Percentiles rank a stretch among this genome's conserved stretches.
phyloP scores from a whole-genome alignment of 2,888 invertebrate species.

The Notodromas monacha region DNA sequence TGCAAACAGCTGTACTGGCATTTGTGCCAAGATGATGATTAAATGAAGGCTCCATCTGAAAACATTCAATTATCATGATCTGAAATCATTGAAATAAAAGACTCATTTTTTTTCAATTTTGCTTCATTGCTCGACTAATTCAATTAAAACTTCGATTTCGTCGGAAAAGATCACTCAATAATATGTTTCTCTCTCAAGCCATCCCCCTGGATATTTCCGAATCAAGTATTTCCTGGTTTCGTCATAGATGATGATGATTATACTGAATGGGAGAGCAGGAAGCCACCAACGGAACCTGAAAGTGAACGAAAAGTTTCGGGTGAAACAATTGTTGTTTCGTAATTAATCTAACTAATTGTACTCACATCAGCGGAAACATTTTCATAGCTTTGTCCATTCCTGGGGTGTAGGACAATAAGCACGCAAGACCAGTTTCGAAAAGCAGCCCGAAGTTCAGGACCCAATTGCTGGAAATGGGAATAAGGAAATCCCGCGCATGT shows the following conservation, averaged over 20 bases:
- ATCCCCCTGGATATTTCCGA: slow-evolving; percentile 27
- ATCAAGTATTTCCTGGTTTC: slow-evolving; percentile 88
- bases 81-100: no score
- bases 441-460: no score
- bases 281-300: slow-evolving; percentile 92
- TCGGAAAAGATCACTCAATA: no score
- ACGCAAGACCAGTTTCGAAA: slow-evolving; percentile 16
- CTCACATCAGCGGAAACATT: slow-evolving; percentile 13
- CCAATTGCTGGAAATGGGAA: no score
- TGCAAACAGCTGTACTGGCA: no score
- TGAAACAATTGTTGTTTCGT: slow-evolving; percentile 5
- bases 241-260: slow-evolving; percentile 94
- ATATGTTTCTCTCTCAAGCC: slow-evolving; percentile 20
- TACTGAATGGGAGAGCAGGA: slow-evolving; percentile 85
- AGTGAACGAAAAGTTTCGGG: slow-evolving; percentile 11
- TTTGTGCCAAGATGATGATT: no score
- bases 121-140: no score
- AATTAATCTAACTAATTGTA: slow-evolving; percentile 6
- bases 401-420: slow-evolving; percentile 17
- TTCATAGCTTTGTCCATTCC: slow-evolving; percentile 16
- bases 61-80: no score
- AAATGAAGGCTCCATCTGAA: no score
- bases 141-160: no score
- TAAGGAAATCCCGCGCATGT: no score
- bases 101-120: no score